Base-by-base conservation (phyloP, 2,113 vertebrate species). In the Mandrillus leucophaeus region DNA sequence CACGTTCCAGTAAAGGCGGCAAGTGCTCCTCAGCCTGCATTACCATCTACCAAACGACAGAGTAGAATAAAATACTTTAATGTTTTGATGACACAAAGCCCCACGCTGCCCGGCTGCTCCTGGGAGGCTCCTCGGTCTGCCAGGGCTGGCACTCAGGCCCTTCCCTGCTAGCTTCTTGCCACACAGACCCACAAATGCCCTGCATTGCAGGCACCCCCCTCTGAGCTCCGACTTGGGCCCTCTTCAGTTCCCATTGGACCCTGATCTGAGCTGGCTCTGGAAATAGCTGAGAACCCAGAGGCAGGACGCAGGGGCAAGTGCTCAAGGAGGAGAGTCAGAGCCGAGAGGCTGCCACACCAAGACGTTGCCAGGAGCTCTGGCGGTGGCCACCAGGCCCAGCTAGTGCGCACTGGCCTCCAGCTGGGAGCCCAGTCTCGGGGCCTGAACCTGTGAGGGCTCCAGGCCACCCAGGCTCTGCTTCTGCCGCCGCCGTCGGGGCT, bases 361-460 rank as follows among this genome's bases (percentile, higher is more conserved):
- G 27, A 64, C 1, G 61, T 30, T 13, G 16, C 32, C 66, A n/a
- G 13, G 75, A 48, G 75, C 43, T 48, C 43, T 43, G 6, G 23
- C 0, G 3, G 75, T 30, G 32, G 20, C 18, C 66, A 17, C 30
- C 1, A 57, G 80, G n/a, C 0, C 13, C 6, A 8, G 82, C 30
- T 6, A 35, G 59, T 8, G 61, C 45, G 5, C 35, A 3, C 18
- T 32, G 9, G 86, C 73, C 17, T 2, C 2, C 7, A 22, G 52
- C 32, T 3, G 0, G 6, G 73, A 18, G 38, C 64, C 52, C 48
- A 10, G 87, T 45, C 0, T 7, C 0, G 57, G 6, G 50, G 30
- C 87, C 17, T 0, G 43, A 6, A 1, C 0, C 0, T 3, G 0
- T 1, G 1, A 16, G 52, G 84, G 40, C 17, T 9, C 4, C 4